Base-by-base conservation (phyloP, 2,888 invertebrate genomes). In the Aphodius sticticus region DNA sequence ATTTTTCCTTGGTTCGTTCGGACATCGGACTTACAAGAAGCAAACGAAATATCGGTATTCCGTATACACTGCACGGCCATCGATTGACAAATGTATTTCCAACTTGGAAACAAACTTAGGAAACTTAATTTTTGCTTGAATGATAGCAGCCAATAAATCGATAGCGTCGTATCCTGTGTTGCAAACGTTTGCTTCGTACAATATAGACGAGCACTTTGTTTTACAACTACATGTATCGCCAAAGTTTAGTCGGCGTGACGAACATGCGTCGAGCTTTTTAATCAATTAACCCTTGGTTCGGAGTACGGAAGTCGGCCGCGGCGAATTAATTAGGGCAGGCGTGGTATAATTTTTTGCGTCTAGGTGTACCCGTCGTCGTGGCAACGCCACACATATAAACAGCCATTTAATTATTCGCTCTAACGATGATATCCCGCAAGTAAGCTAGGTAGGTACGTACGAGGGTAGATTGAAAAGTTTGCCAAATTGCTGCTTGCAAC, bases 241-340 rank as follows among this genome's bases (percentile, higher is more conserved):
- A 53, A 53, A 53, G 53, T 53, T 53, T 12, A 53, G 53, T 12
- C 53, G 53, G 53, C 53, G 12, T 53, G 53, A 53, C 53, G 53
- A 53, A 53, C 53, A 53, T 53, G 53, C 53, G 53, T 53, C 53
- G 53, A 53, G 53, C 53, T 53, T 53, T 53, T 53, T 53, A 53
- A 53, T 53, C 53, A 53, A 53, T 53, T 53, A 53, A 12, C 53
- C 53, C 53, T 53, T 53, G 53, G 53, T 53, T 53, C 53, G 53
- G 12, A 53, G 53, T 53, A 12, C 53, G 53, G 53, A 53, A 53
- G 53, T 53, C 53, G 53, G 53, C 53, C 53, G 53, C 7, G 53
- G 9, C 53, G 53, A 53, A 53, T 53, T 53, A 53, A 53, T 53
- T 53, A 53, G 9, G 9, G 9, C 53, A 53, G 53, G 12, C 53